Conservation (phyloP, 1,140 invertebrate genomes). For the Oscheius sp. region DNA sequence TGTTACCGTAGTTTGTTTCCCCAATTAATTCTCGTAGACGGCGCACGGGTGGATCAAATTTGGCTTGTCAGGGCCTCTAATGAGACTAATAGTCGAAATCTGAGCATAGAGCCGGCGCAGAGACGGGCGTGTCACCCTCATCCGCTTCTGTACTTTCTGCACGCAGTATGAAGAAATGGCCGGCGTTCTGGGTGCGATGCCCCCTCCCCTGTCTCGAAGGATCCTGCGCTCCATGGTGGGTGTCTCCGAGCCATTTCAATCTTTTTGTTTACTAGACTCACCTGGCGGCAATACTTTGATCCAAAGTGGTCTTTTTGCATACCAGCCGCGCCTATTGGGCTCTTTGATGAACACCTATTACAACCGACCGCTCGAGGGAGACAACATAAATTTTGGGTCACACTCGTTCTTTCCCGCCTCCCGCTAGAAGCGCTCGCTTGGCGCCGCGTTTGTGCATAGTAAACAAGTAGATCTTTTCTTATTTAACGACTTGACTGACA, state of each 20-base stretch:
- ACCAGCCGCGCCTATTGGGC: neutral
- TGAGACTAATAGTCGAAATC: slow-evolving; percentile 18
- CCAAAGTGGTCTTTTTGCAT: neutral
- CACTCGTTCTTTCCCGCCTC: neutral
- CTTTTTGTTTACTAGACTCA: too few species aligned
- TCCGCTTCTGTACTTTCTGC: neutral
- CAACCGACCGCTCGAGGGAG: neutral
- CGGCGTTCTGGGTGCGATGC: slow-evolving; percentile 16
- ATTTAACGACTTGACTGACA: slow-evolving; percentile 10
- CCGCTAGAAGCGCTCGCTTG: neutral
- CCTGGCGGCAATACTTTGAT: neutral
- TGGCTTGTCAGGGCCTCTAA: slow-evolving; percentile 18
- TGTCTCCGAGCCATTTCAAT: neutral
- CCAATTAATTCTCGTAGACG: neutral
- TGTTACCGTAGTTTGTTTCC: neutral
- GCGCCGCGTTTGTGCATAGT: neutral
- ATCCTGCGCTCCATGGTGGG: slow-evolving; percentile 29
- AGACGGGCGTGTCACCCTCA: neutral
- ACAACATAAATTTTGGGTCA: slow-evolving; percentile 14
- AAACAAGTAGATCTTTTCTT: neutral
- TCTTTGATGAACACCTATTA: slow-evolving; percentile 12
- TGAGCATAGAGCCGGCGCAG: neutral
- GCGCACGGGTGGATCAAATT: slow-evolving; percentile 6
- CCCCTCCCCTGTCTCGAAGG: slow-evolving; percentile 31
- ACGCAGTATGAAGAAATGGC: slow-evolving; percentile 11